phyloP scores from a whole-genome alignment of 2,797 vertebrate genomes.

The Pempheris klunzingeri region DNA sequence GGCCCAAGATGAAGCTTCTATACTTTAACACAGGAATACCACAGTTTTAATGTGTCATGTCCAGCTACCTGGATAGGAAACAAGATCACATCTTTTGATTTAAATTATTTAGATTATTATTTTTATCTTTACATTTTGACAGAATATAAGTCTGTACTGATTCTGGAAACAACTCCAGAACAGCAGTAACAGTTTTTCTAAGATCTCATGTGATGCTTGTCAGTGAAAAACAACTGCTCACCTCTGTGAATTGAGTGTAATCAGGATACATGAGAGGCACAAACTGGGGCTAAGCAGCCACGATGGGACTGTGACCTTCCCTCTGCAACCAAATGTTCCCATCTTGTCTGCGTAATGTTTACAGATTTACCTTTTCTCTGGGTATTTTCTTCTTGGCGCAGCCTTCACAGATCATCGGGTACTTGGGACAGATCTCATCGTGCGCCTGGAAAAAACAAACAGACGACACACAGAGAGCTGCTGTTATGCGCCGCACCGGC shows the following conservation, averaged over 20 bases:
- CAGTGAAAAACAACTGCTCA: neutral
- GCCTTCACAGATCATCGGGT: constrained; percentile 94
- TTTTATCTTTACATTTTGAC: neutral
- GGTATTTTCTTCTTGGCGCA: constrained; percentile 95
- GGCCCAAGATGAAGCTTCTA: no score
- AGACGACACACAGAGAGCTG: neutral
- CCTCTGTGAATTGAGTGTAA: neutral
- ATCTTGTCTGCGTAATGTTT: neutral
- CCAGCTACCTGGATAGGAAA: neutral
- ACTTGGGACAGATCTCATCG: constrained; percentile 94
- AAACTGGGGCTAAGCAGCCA: neutral
- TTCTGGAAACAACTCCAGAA: neutral
- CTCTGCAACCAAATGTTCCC: neutral
- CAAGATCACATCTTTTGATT: neutral
- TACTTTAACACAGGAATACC: neutral
- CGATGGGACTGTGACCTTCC: neutral
- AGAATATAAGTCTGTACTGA: neutral
- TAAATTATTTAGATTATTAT: no score
- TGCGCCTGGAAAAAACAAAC: constrained; percentile 86
- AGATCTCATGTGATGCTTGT: neutral
- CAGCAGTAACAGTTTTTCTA: neutral
- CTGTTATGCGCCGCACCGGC: constrained; percentile 7
- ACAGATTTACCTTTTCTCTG: constrained; percentile 89
- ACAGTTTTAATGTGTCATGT: neutral
- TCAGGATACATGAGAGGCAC: neutral